phyloP scores from a whole-genome alignment of 2,797 vertebrate species.

The Acanthornis magna region DNA sequence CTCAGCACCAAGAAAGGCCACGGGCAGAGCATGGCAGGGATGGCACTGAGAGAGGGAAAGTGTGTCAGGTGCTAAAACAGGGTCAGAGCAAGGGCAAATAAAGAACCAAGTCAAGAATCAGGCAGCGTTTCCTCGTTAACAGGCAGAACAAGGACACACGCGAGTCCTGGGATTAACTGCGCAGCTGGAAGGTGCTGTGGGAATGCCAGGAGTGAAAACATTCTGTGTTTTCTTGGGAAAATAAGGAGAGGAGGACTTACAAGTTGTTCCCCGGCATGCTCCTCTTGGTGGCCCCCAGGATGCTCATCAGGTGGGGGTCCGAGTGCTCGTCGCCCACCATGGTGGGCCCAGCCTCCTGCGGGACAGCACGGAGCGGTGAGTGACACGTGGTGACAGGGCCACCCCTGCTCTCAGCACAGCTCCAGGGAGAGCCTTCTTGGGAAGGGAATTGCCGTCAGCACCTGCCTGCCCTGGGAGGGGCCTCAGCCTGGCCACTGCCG shows the following conservation, averaged over 20 bases:
- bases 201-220: fast-evolving
- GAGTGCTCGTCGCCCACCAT: conserved; percentile 93
- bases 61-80: background rate
- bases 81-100: background rate
- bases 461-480: background rate
- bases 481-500: fast-evolving
- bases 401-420: background rate
- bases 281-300: conserved; percentile 89
- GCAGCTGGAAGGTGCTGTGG: background rate
- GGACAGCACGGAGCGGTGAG: background rate
- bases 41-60: background rate
- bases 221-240: fast-evolving
- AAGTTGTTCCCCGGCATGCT: conserved; percentile 92
- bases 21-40: background rate
- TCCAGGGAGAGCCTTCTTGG: background rate
- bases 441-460: background rate
- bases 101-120: background rate
- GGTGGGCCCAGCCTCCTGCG: conserved; percentile 92
- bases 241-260: conserved; percentile 78
- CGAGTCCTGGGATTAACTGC: fast-evolving
- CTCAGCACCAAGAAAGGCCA: background rate
- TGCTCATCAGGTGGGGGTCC: conserved; percentile 86
- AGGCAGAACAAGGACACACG: background rate
- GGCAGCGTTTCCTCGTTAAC: background rate
- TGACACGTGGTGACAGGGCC: fast-evolving